Conservation (phyloP, 2,888 invertebrate genomes). For the Xanthia togata region DNA sequence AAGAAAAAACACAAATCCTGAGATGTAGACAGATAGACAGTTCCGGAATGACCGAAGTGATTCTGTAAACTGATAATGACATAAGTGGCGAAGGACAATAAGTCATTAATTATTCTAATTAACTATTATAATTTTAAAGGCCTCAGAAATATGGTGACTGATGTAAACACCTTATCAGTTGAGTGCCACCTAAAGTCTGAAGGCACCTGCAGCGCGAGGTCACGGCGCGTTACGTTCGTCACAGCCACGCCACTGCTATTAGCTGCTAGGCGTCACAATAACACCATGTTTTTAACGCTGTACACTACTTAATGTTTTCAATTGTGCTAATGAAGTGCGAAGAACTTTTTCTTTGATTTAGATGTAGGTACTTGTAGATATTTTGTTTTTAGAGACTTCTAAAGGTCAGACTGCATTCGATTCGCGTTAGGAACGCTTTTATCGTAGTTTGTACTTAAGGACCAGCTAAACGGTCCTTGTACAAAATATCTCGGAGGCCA, state of each 20-base stretch:
- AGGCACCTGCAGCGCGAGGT: constrained; percentile 3
- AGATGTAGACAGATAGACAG: neutral
- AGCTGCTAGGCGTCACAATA: constrained; percentile 6
- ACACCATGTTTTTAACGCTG: constrained; percentile 6
- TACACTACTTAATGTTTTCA: constrained; percentile 7
- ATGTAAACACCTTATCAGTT: constrained; percentile 18
- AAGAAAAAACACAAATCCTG: neutral
- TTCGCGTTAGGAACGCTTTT: constrained; percentile 6
- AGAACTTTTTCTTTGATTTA: neutral
- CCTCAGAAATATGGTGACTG: no score
- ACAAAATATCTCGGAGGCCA: neutral
- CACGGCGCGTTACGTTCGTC: constrained; percentile 26
- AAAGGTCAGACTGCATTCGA: constrained; percentile 6
- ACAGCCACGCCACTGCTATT: constrained; percentile 34
- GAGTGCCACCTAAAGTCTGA: neutral
- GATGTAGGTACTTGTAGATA: neutral
- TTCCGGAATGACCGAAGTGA: neutral
- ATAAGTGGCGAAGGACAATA: neutral
- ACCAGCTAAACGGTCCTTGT: neutral
- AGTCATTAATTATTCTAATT: no score
- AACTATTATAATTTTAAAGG: neutral
- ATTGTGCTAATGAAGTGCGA: constrained; percentile 9
- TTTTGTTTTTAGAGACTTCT: constrained; percentile 7
- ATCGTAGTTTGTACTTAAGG: neutral
- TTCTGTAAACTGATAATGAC: neutral